Evolutionary conservation across 1,140 invertebrate genomes (phyloP).

Genomic region (Myzus persicae): DNA sequence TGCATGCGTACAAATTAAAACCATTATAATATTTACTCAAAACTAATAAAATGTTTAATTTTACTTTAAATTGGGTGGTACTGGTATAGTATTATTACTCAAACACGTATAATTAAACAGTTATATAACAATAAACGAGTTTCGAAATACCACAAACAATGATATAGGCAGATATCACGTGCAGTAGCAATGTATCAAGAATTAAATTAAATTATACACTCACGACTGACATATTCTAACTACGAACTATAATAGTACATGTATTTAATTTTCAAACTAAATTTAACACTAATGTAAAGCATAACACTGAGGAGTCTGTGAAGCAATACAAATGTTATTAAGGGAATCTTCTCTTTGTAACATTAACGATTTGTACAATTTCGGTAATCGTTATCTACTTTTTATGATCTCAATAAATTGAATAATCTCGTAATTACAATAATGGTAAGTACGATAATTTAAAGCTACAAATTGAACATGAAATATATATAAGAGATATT

Average conservation of each 20-base stretch:
- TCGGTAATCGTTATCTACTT: background rate
- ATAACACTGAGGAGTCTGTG: background rate
- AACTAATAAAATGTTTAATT: background rate
- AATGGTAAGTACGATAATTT: background rate
- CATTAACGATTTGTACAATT: background rate
- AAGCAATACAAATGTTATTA: background rate
- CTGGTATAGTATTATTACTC: background rate
- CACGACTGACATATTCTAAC: background rate
- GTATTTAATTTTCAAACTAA: background rate
- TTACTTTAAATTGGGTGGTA: background rate
- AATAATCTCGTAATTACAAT: background rate
- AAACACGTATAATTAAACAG: background rate
- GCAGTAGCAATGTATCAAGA: background rate
- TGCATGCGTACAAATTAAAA: background rate
- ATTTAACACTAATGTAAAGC: background rate
- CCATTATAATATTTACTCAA: background rate
- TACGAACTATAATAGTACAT: background rate
- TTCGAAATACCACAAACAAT: background rate
- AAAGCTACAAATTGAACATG: too few relatives aligned
- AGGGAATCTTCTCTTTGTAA: background rate
- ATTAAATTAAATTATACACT: slow-evolving; percentile 14
- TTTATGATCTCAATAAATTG: background rate
- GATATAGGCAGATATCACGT: background rate
- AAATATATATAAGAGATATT: too few relatives aligned
- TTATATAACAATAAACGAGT: background rate